Base-by-base conservation (phyloP, 2,797 vertebrate genomes). In the Pachyuromys duprasi region DNA sequence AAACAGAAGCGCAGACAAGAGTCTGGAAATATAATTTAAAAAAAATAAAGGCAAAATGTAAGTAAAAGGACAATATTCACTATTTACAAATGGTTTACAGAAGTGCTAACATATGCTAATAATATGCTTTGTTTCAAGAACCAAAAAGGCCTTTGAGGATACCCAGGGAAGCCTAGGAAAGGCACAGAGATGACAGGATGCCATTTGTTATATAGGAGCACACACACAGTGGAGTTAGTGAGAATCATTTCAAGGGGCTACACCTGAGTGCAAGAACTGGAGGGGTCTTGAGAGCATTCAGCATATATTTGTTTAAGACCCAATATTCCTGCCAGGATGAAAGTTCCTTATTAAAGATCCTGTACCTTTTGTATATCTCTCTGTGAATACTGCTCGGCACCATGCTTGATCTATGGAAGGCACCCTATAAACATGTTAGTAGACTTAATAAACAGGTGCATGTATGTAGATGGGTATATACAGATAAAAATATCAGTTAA, bases 1-100 rank as follows among this genome's bases (percentile, higher is more conserved):
- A 75, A 86, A 55, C 0, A 93, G 55, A 89, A 91, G 1, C 79
- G 22, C 4, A 81, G 62, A 63, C 22, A 90, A 45, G 26, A 53
- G 49, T 36, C 22, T 57, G 70, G 8, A 86, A 62, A 89, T 31
- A 63, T 11, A 26, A 65, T 5, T 93, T 42, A 75, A 39, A n/a
- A 83, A 49, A 84, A 80, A 55, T 92, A 90, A 82, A 33, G 22
- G 26, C 88, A n/a, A 60, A 89, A 62, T 75, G 4, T 70, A 80
- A 91, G 18, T 36, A 63, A 20, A n/a, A 89, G 45, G 49, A 78
- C 78, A 74, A 93, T 76, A 83, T 12, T 74, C 49, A 90, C 15
- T 13, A 69, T 72, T 84, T 93, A 89, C 65, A 36, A 86, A 93
- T 33, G 15, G 4, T 75, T 95, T 91, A 89, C 36, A 86, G 62